These are phyloP conservation scores for Plumapathes pennacea DNA, from an alignment of 92 coral and sea anemone species.

Conservation along the genomic window DNA sequence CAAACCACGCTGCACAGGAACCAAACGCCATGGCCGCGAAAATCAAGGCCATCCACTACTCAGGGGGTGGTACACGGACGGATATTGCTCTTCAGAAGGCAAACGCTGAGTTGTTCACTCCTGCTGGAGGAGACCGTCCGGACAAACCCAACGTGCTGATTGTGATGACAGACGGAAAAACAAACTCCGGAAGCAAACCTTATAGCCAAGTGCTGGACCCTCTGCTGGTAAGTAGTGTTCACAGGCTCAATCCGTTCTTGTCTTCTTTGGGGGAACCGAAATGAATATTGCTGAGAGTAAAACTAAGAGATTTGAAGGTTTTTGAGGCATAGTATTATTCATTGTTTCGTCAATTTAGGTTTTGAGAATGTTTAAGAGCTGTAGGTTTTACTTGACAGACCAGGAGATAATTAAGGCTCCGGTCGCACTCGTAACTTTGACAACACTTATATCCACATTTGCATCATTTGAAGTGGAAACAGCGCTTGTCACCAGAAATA, in stretches of 20 bases:
- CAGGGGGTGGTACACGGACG: slow-evolving; percentile 57
- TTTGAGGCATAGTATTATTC: no score
- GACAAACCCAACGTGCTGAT: slow-evolving; percentile 55
- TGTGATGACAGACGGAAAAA: slow-evolving; percentile 60
- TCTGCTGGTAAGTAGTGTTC: slow-evolving; percentile 23
- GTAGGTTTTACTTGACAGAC: no score
- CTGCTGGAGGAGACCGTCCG: slow-evolving; percentile 47
- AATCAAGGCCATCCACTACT: slow-evolving; percentile 31
- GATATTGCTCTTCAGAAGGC: slow-evolving; percentile 47
- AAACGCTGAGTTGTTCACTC: slow-evolving; percentile 33
- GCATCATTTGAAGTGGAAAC: no score
- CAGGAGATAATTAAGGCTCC: no score
- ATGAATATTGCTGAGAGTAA: no score
- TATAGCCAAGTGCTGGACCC: slow-evolving; percentile 39
- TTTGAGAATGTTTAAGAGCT: no score
- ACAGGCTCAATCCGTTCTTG: not conserved
- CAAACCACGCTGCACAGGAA: slow-evolving; percentile 7
- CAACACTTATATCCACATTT: no score
- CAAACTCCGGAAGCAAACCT: slow-evolving; percentile 44
- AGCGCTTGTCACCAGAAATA: no score
- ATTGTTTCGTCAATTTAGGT: no score
- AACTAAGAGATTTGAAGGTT: no score
- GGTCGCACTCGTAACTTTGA: no score
- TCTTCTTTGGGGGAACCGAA: no score
- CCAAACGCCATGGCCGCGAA: slow-evolving; percentile 13